Percentiles rank a stretch among this genome's conserved stretches.
Conservation (phyloP, 2,797 vertebrate genomes). For the Malurus leucopterus region DNA sequence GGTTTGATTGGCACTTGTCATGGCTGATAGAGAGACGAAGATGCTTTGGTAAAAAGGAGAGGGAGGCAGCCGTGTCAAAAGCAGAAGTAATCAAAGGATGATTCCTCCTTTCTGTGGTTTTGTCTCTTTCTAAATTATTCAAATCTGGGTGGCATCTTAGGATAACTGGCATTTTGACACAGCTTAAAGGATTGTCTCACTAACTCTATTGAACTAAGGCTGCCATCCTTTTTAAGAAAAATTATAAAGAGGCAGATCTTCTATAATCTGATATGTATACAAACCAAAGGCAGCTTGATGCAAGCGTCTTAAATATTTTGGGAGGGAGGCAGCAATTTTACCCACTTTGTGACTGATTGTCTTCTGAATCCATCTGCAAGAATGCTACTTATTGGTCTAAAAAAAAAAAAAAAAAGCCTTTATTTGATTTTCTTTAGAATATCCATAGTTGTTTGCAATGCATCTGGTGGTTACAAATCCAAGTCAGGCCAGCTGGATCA, state of each 20-base stretch:
- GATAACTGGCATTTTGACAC: constrained; percentile 79
- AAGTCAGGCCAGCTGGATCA: constrained; percentile 37
- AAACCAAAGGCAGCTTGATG: constrained; percentile 60
- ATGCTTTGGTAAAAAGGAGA: constrained; percentile 78
- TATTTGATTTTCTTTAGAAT: constrained; percentile 40
- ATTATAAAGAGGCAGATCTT: constrained; percentile 82
- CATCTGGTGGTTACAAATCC: constrained; percentile 27
- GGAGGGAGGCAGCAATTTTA: constrained; percentile 22
- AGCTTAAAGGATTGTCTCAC: constrained; percentile 82
- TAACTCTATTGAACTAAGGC: constrained; percentile 70
- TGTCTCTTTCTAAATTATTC: constrained; percentile 81
- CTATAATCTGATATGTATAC: constrained; percentile 72
- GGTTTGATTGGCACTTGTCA: constrained; percentile 97
- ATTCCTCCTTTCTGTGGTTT: constrained; percentile 83
- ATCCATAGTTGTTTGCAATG: constrained; percentile 10
- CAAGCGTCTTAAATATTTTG: constrained; percentile 50
- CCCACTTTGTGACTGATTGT: constrained; percentile 51
- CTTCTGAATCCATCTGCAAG: constrained; percentile 40
- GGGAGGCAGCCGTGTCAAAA: constrained; percentile 71
- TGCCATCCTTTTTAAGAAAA: constrained; percentile 86
- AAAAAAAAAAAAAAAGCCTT: constrained; percentile 44
- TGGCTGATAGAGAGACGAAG: constrained; percentile 85
- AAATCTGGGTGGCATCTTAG: constrained; percentile 86
- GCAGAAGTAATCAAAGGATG: constrained; percentile 77
- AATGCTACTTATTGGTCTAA: constrained; percentile 43